Evolutionary conservation across 1,140 invertebrate genomes (phyloP).

Genomic region (Penaeus vannamei): DNA sequence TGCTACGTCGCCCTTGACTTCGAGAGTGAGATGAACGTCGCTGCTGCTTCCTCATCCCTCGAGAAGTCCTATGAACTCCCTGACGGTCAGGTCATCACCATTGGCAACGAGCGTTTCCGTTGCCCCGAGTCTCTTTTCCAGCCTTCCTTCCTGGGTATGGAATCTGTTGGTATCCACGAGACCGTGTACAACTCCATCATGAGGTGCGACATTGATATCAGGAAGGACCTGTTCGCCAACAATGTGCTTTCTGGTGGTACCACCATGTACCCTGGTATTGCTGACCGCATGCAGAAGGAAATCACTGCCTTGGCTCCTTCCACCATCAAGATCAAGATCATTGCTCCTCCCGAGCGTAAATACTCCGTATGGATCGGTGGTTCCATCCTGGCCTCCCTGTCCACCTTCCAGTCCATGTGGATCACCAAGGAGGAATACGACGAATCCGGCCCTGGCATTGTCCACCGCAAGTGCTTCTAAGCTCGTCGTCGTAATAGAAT

Average conservation of each 20-base stretch:
- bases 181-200: conserved; percentile 92
- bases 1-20: conserved; percentile 52
- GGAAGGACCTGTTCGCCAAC: conserved; percentile 85
- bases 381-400: conserved; percentile 87
- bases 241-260: conserved; percentile 86
- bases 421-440: conserved; percentile 83
- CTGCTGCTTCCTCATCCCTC: conserved; percentile 51
- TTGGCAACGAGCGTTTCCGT: conserved; percentile 87
- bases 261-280: conserved; percentile 88
- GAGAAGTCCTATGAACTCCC: conserved; percentile 87
- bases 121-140: conserved; percentile 90
- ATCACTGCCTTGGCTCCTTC: conserved; percentile 88
- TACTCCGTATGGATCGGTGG: conserved; percentile 94
- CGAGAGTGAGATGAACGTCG: conserved; percentile 45
- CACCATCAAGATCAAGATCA: conserved; percentile 95
- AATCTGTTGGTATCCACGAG: conserved; percentile 86
- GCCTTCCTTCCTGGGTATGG: conserved; percentile 85
- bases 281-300: conserved; percentile 89
- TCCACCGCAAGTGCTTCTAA: conserved; percentile 79
- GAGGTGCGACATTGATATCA: conserved; percentile 91
- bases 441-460: conserved; percentile 75
- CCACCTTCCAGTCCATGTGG: conserved; percentile 94
- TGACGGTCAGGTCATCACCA: conserved; percentile 86
- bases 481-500: neutral
- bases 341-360: conserved; percentile 92